Evolutionary conservation across 1,140 invertebrate genomes (phyloP), one percentile per base, ranked within the genome.

Genomic region (Drosophila truncata): DNA sequence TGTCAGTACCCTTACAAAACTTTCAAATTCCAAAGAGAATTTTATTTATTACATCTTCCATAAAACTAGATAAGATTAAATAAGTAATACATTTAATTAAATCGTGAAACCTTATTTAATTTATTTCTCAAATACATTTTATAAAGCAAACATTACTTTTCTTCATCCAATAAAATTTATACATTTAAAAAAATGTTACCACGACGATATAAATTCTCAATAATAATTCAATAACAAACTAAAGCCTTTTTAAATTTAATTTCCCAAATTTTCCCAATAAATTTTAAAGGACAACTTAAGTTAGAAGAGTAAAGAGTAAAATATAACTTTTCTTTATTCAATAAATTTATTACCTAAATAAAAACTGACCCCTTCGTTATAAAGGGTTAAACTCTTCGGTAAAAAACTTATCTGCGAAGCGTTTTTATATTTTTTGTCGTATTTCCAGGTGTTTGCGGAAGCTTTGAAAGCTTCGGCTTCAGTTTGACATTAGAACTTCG

Each of bases 401-500:
- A 49, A 25, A 25, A 39, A 76, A 58, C 55, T 76, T 78, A 76
- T 76, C 62, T 67, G 54, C 54, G 18, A 64, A 44, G 39, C 39
- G 60, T 49, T 50, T 57, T 33, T 33, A 11, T 33, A 33, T 11
- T 33, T 33, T 57, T 73, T 60, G 41, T 57, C 33, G 58, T 57
- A 33, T 52, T 54, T 55, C 73, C 82, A 82, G 65, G 65, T 74
- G 63, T 62, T 47, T 47, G 37, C 20, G 27, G 67, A 74, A 90
- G 80, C 84, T 88, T 71, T 70, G 64, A 63, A 78, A 84, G 84
- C 84, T 87, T 88, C 84, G 87, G 85, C 84, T 87, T 87, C 84
- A 87, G 84, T 87, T 77, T 77, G 80, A 67, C 84, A 74, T 88
- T 78, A 87, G 84, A 87, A 87, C 84, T 87, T 87, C 84, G 84